Evolutionary conservation across 2,113 vertebrate genomes (phyloP).

Genomic region (Toxotes chatareus): DNA sequence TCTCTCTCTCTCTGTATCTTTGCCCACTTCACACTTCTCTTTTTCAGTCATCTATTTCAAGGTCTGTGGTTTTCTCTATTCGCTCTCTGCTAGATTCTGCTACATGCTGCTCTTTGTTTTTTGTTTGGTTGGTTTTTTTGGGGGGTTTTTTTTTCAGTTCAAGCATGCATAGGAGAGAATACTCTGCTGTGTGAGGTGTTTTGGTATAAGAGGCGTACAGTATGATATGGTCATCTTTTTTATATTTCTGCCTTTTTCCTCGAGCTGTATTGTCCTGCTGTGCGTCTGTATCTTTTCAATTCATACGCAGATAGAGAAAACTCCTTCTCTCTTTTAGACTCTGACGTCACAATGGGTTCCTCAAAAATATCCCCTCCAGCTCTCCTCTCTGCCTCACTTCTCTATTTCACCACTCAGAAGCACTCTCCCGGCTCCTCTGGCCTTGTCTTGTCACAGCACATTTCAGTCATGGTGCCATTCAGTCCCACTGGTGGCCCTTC

Average conservation of each 20-base stretch:
- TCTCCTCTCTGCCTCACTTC: constrained; percentile 67
- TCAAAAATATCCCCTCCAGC: constrained; percentile 69
- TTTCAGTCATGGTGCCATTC: constrained; percentile 48
- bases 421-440: constrained; percentile 30
- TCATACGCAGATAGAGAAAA: constrained; percentile 21
- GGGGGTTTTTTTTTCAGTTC: not conserved
- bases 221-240: constrained; percentile 2
- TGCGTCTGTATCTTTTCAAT: not conserved
- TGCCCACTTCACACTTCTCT: constrained; percentile 78
- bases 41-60: constrained; percentile 76
- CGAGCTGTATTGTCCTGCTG: not conserved
- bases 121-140: not conserved
- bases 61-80: constrained; percentile 58
- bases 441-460: constrained; percentile 55
- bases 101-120: constrained; percentile 10
- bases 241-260: constrained; percentile 1
- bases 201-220: not conserved
- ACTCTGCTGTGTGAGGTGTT: not conserved
- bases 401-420: constrained; percentile 66
- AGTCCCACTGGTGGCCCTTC: constrained; percentile 44
- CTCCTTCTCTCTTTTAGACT: constrained; percentile 42
- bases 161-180: not conserved
- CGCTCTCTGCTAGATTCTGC: not conserved
- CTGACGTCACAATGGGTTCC: constrained; percentile 67
- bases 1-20: constrained; percentile 33